These are phyloP conservation scores for Scytalopus superciliaris DNA, from an alignment of 2,113 vertebrate genomes.

Conservation along the genomic window DNA sequence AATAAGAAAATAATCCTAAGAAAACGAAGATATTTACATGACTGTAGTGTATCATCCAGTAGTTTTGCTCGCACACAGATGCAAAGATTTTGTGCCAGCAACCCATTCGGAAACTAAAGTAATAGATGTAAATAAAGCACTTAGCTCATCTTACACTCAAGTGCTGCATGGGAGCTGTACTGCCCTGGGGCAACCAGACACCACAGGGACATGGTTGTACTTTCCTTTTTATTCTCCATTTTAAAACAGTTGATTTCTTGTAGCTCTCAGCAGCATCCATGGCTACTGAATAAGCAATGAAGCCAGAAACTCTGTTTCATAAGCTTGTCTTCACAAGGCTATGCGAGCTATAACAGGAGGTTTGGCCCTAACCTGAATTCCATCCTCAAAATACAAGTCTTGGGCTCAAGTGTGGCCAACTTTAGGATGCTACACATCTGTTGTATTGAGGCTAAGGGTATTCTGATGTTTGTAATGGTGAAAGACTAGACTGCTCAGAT, in stretches of 20 bases:
- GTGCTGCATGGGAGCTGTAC: neutral
- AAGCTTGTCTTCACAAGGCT: neutral
- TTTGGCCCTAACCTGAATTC: neutral
- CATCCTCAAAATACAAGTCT: neutral
- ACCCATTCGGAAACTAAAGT: neutral
- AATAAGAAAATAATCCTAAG: neutral
- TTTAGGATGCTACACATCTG: accelerated
- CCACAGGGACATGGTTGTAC: accelerated
- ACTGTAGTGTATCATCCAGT: neutral
- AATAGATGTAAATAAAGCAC: neutral
- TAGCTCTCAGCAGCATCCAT: neutral
- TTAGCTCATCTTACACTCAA: neutral
- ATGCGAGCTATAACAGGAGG: neutral
- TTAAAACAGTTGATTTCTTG: neutral
- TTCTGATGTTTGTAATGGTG: neutral
- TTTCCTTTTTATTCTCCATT: neutral
- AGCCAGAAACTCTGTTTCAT: neutral
- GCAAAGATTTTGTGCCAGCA: neutral
- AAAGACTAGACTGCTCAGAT: neutral
- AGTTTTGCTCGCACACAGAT: neutral
- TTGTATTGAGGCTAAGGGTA: neutral
- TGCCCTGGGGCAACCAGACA: neutral
- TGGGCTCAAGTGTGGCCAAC: neutral
- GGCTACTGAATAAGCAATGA: neutral
- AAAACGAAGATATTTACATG: neutral